A percentile compares a stretch with the other conserved stretches of the same genome.
Conservation (phyloP, 2,113 vertebrate genomes). For the Alosa alosa region DNA sequence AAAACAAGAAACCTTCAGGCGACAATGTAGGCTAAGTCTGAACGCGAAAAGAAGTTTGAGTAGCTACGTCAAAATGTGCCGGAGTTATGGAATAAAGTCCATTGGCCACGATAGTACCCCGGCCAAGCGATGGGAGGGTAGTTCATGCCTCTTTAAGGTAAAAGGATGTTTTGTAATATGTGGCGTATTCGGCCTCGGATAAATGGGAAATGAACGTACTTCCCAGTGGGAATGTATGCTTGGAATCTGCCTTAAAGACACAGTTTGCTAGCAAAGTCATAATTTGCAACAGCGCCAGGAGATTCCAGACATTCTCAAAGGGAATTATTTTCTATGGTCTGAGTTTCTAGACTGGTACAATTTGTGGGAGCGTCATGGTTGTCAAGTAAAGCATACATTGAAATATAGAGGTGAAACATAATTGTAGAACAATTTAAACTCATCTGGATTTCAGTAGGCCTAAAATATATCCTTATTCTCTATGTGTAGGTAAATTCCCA, state of each 20-base stretch:
- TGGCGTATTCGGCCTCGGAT: conserved; percentile 38
- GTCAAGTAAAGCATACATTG: not conserved
- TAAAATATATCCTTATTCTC: not conserved
- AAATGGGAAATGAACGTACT: conserved; percentile 44
- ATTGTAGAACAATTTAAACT: not conserved
- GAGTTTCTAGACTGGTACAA: not conserved
- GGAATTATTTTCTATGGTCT: not conserved
- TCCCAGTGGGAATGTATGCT: conserved; percentile 26
- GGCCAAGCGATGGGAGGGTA: conserved; percentile 30
- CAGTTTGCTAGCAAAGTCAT: conserved; percentile 20
- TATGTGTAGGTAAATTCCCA: not conserved
- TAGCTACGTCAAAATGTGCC: not conserved
- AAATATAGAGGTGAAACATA: not conserved
- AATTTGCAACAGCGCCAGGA: not conserved
- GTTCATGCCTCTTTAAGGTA: conserved; percentile 33
- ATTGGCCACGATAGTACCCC: conserved; percentile 16
- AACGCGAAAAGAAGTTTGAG: not conserved
- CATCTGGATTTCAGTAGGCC: not conserved
- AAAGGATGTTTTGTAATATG: conserved; percentile 40
- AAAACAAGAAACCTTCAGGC: not conserved
- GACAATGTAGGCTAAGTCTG: not conserved
- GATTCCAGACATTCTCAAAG: not conserved
- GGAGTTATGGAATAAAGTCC: not conserved
- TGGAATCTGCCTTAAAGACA: conserved; percentile 43
- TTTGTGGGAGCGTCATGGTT: not conserved